Base-by-base conservation (phyloP, 2,113 vertebrate genomes). In the Microtus oregoni region DNA sequence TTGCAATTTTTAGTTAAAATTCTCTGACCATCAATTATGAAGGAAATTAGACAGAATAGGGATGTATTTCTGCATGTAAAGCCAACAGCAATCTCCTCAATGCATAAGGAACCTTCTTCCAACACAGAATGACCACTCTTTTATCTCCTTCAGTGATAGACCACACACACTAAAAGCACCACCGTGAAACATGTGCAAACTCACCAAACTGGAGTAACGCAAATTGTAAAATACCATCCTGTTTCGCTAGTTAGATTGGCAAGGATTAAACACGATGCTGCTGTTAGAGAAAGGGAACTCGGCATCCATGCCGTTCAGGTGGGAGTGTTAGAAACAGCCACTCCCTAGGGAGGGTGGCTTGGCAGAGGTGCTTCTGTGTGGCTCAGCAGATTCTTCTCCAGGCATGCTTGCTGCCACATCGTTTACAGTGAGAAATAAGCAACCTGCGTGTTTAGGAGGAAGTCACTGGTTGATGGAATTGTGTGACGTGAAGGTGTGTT, bases 351-450 rank as follows among this genome's bases (percentile, higher is more conserved):
- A 97, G 95, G 85, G 82, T 81, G 68, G 38, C 65, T 87, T 58
- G 50, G 19, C 19, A 87, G 61, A 91, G 1, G 26, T 58, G 28
- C n/a, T 94, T 97, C 44, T 70, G 91, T 96, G 78, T 81, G 63
- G 91, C 55, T 97, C 91, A 96, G 92, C 95, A 96, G 26, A 96
- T 97, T 97, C 95, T 55, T 88, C n/a, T 30, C 47, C 63, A 52
- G 35, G 91, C 15, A 35, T 96, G 19, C 70, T 76, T 82, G 63
- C 70, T 79, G 81, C 38, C 65, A 72, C 35, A 7, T 58, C 95
- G 70, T 94, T 97, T 92, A 89, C 72, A 61, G 38, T 81, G 50
- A 90, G 77, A 94, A 77, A 58, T 63, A 89, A 94, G 79, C 52
- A 92, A 41, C 35, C 35, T 88, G 35, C 17, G 41, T 35, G 11